Evolutionary conservation across 2,113 vertebrate species (phyloP), one percentile per base, ranked within the genome.

Genomic region (Etheostoma spectabile): DNA sequence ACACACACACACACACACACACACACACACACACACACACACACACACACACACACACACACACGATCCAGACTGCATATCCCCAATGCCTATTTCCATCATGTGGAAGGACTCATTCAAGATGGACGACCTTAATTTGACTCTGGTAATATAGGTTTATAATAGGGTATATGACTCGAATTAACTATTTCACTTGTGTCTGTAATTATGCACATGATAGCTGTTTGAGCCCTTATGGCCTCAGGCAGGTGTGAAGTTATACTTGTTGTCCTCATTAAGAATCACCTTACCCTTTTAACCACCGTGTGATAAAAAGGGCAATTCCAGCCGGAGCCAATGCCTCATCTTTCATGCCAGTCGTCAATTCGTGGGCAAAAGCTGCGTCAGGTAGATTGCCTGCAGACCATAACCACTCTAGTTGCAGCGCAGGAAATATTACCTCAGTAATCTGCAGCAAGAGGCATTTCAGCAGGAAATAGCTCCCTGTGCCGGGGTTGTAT

Each of bases 401-500:
- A 8, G 91, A 90, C 83, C 86, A 74, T 84, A 89, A 88, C 83
- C 75, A 67, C 87, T 91, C 86, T 72, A 75, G 85, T 91, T 88
- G 82, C 82, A 84, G 84, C 67, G 72, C 62, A 83, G 88, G 74
- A 89, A 90, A 91, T 89, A 93, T 91, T 87, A 86, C 87, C 83
- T 84, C 69, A n/a, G 79, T 89, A 88, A 91, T 90, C 84, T 91
- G 87, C 83, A 78, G 85, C 87, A 88, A 83, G 87, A 90, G 88
- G 86, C 88, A 86, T 88, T 93, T 92, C 76, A 88, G 85, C 75
- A 63, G 80, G 84, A 91, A 92, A 93, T 66, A 74, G 77, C 77
- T 91, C 84, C 85, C 85, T 53, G 74, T 70, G 71, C 85, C 79
- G 77, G 73, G 84, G 15, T 42, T 85, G 83, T 92, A 80, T 89